Percentiles rank a stretch among this genome's conserved stretches.
phyloP scores from a whole-genome alignment of 2,113 vertebrate genomes.

The Synodontis membranacea region DNA sequence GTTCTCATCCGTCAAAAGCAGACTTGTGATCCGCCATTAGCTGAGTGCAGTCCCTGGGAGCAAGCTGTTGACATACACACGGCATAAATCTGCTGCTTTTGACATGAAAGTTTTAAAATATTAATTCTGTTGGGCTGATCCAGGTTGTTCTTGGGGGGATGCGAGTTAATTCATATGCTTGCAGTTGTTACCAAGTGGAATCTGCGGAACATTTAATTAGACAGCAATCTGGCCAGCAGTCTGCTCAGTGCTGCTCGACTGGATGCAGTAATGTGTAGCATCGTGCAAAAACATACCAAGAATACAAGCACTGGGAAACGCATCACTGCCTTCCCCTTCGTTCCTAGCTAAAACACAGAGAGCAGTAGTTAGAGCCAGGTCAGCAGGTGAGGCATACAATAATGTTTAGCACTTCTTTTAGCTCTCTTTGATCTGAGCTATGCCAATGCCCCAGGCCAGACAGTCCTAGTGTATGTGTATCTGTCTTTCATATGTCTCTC shows the following conservation, averaged over 20 bases:
- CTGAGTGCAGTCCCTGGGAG: slow-evolving; percentile 68
- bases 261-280: slow-evolving; percentile 50
- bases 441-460: slow-evolving; percentile 18
- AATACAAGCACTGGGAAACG: slow-evolving; percentile 26
- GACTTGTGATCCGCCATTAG: slow-evolving; percentile 69
- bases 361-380: slow-evolving; percentile 27
- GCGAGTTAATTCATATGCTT: slow-evolving; percentile 62
- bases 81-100: slow-evolving; percentile 59
- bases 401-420: slow-evolving; percentile 13
- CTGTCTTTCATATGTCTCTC: background rate
- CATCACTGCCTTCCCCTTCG: slow-evolving; percentile 4
- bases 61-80: slow-evolving; percentile 64
- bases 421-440: slow-evolving; percentile 31
- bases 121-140: slow-evolving; percentile 69
- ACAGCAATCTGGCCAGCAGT: slow-evolving; percentile 63
- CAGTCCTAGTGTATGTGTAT: background rate
- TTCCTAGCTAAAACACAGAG: slow-evolving; percentile 33
- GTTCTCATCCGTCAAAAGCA: slow-evolving; percentile 69
- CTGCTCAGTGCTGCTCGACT: slow-evolving; percentile 60
- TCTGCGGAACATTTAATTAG: slow-evolving; percentile 69
- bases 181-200: slow-evolving; percentile 64
- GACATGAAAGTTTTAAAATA: slow-evolving; percentile 73
- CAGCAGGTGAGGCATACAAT: slow-evolving; percentile 21
- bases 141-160: slow-evolving; percentile 68
- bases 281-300: slow-evolving; percentile 23